Evolutionary conservation across 2,888 invertebrate genomes (phyloP).

Genomic region (Mesochorus sp.): DNA sequence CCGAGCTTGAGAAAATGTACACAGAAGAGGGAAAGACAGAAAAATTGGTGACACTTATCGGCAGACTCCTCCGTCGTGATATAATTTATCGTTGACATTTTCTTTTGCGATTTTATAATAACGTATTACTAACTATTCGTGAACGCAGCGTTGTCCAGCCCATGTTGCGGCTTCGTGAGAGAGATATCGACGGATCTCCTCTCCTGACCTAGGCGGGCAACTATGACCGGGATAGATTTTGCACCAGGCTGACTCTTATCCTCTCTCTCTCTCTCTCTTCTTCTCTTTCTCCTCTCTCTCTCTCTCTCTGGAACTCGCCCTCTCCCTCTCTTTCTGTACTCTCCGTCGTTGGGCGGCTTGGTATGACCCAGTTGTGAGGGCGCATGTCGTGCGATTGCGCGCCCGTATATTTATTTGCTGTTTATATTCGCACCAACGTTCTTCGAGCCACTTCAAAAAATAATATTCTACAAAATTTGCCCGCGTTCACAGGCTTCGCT

Average conservation of each 20-base stretch:
- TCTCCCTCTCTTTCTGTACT: conserved; percentile 22
- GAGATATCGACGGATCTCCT: conserved; percentile 65
- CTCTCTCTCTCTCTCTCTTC: conserved; percentile 27
- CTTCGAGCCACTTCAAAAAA: conserved; percentile 32
- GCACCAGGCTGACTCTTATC: conserved; percentile 57
- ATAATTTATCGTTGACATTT: background rate
- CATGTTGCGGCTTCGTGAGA: conserved; percentile 77
- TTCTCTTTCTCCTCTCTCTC: conserved; percentile 57
- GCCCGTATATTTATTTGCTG: conserved; percentile 73
- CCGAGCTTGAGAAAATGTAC: background rate
- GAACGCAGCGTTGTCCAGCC: conserved; percentile 85
- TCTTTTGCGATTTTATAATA: background rate
- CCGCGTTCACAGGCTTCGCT: background rate
- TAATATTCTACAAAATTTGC: background rate
- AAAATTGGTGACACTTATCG: conserved; percentile 1
- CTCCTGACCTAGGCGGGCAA: conserved; percentile 67
- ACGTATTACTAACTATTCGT: conserved; percentile 83
- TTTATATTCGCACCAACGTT: conserved; percentile 58
- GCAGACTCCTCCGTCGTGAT: background rate
- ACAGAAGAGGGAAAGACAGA: too few species aligned
- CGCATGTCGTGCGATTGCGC: conserved; percentile 80
- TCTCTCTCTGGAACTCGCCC: background rate
- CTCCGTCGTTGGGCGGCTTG: conserved; percentile 62
- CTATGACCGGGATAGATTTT: conserved; percentile 68
- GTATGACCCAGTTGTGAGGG: conserved; percentile 80